Base-by-base conservation (phyloP, 1,140 invertebrate genomes). In the Brachionus rotundiformis region DNA sequence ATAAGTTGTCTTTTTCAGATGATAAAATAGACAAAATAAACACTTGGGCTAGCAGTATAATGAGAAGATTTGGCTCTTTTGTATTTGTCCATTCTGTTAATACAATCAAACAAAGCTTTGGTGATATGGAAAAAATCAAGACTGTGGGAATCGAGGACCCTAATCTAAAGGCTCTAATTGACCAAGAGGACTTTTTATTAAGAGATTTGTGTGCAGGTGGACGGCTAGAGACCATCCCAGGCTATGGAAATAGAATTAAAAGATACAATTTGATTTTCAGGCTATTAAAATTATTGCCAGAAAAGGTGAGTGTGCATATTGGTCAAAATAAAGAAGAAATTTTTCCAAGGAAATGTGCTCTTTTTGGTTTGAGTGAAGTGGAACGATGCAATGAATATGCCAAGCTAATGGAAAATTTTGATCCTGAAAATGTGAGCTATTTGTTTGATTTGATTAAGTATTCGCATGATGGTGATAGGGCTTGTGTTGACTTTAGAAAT, bases 371-470 rank as follows among this genome's bases (percentile, higher is more conserved):
- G n/a, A 63, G 61, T 13, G 61, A 63, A 33, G 23, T 63, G 29
- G 61, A 63, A 63, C 61, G 61, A 7, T 63, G 61, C 11, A 13
- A 63, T 63, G 61, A 63, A 27, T 63, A 63, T 33, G 61, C n/a
- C 27, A 13, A 63, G 25, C 0, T 63, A 19, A 63, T 63, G 61
- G 29, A 27, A 63, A 63, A 54, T 7, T 54, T 54, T 54, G 47
- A 27, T 29, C 6, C 11, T 3, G n/a, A 27, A 19, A 63, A 63
- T 63, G 6, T 63, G 23, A 63, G 10, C n/a, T 33, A 33, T 29
- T 63, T 63, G 29, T 29, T 63, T n/a, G 25, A 63, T 63, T 63
- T 63, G 25, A 33, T 63, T n/a, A 63, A 63, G 16, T 63, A 3
- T 29, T 63, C 61, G 5, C 61, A 63, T 29, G 29, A 63, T 63